These are phyloP conservation scores for Drosophila quinaria DNA, from an alignment of 2,888 invertebrate genomes.

Conservation along the genomic window DNA sequence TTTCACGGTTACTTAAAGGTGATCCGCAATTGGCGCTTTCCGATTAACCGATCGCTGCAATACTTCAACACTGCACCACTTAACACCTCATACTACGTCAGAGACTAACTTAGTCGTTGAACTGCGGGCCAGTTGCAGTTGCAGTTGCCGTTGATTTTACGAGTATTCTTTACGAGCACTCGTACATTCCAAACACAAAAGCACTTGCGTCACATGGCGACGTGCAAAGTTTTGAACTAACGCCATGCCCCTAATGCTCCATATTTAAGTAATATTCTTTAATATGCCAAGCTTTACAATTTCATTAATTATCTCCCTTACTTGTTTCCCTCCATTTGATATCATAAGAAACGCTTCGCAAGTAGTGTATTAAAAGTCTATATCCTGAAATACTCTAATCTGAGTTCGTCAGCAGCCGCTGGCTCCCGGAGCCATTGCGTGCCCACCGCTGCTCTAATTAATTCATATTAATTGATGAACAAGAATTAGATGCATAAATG, in stretches of 20 bases:
- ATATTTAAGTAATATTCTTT: background rate
- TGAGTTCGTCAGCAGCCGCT: too few species aligned
- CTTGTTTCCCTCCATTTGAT: background rate
- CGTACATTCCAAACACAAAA: slow-evolving; percentile 21
- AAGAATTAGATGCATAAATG: too few species aligned
- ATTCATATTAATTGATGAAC: too few species aligned
- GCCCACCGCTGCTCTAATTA: too few species aligned
- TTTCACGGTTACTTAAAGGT: slow-evolving; percentile 80
- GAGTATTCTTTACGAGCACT: slow-evolving; percentile 3
- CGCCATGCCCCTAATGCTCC: too few species aligned
- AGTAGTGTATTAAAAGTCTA: background rate
- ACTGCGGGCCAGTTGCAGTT: slow-evolving; percentile 23
- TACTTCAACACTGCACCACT: slow-evolving; percentile 5
- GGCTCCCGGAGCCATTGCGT: too few species aligned
- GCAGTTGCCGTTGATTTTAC: slow-evolving; percentile 13
- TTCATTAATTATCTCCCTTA: background rate
- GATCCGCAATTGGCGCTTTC: slow-evolving; percentile 36
- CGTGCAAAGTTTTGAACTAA: slow-evolving; percentile 3
- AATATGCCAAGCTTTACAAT: background rate
- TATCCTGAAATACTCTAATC: background rate
- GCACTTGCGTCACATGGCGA: slow-evolving; percentile 41
- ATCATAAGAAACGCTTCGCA: background rate
- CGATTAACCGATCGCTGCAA: slow-evolving; percentile 11
- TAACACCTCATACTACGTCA: slow-evolving; percentile 32
- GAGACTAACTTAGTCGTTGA: slow-evolving; percentile 27